Conservation (phyloP, 2,113 vertebrate genomes). For the Rafetus swinhoei region DNA sequence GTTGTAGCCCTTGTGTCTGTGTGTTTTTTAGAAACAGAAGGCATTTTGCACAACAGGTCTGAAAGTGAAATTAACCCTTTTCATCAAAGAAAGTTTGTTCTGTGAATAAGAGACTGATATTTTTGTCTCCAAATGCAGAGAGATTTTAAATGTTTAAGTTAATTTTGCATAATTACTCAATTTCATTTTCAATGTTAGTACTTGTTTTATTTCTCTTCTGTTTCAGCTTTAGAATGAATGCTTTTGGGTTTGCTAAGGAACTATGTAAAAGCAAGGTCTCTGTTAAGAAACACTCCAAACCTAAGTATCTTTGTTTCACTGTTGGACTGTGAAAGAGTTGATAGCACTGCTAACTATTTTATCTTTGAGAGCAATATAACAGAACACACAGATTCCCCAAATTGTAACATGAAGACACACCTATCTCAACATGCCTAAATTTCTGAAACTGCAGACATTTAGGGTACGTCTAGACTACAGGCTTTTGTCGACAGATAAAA, state of each 20-base stretch:
- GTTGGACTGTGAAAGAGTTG: not conserved
- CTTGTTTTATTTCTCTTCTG: not conserved
- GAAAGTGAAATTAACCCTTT: not conserved
- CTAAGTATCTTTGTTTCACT: not conserved
- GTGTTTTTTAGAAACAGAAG: not conserved
- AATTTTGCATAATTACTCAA: not conserved
- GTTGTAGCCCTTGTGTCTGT: not conserved
- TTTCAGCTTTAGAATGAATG: not conserved
- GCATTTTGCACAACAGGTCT: not conserved
- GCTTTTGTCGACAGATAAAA: too few relatives aligned
- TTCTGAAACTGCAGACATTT: slow-evolving; percentile 35
- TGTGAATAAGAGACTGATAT: not conserved
- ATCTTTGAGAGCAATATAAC: not conserved
- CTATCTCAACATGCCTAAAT: not conserved
- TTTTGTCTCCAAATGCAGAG: not conserved
- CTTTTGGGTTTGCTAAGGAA: not conserved
- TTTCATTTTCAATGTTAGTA: not conserved
- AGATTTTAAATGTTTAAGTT: not conserved
- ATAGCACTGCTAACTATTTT: not conserved
- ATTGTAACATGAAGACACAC: not conserved
- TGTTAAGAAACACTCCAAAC: not conserved
- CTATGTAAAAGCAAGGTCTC: not conserved
- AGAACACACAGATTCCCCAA: not conserved
- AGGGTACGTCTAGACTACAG: not conserved
- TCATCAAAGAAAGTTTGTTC: not conserved